phyloP scores from a whole-genome alignment of 2,888 invertebrate species.

The Crocallis elinguaria region DNA sequence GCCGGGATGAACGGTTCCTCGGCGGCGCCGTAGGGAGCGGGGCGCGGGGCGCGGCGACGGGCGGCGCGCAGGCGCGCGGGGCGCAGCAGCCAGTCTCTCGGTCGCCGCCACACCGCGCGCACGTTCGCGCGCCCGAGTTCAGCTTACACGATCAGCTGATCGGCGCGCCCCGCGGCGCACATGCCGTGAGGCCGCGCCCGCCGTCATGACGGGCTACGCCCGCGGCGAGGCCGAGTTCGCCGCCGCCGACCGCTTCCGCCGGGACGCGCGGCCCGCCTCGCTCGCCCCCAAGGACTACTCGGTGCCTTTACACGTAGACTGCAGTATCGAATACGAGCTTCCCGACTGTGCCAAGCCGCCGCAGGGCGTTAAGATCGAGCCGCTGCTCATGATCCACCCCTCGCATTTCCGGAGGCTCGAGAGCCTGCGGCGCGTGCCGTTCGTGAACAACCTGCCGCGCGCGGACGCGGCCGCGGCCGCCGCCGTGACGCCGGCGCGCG shows the following conservation, averaged over 20 bases:
- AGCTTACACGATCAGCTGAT: conserved; percentile 72
- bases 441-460: conserved; percentile 92
- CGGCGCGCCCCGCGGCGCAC: conserved; percentile 78
- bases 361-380: conserved; percentile 92
- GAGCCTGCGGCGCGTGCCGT: conserved; percentile 91
- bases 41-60: conserved; percentile 46
- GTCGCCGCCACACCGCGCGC: conserved; percentile 63
- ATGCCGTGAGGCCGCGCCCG: conserved; percentile 80
- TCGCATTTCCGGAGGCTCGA: conserved; percentile 95
- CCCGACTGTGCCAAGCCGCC: conserved; percentile 95
- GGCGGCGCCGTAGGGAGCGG: conserved; percentile 27
- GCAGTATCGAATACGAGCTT: conserved; percentile 96
- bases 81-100: conserved; percentile 70
- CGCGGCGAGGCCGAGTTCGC: conserved; percentile 80
- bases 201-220: conserved; percentile 82
- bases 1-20: conserved; percentile 49
- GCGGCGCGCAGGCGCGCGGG: conserved; percentile 47
- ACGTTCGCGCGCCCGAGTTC: conserved; percentile 62
- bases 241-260: conserved; percentile 76
- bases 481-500: conserved; percentile 48
- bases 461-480: conserved; percentile 61
- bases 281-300: conserved; percentile 91
- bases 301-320: conserved; percentile 94
- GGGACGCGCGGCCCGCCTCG: conserved; percentile 77
- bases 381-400: conserved; percentile 95